Evolutionary conservation across 2,113 vertebrate genomes (phyloP), one percentile per base, ranked within the genome.

Genomic region (Camelus bactrianus): DNA sequence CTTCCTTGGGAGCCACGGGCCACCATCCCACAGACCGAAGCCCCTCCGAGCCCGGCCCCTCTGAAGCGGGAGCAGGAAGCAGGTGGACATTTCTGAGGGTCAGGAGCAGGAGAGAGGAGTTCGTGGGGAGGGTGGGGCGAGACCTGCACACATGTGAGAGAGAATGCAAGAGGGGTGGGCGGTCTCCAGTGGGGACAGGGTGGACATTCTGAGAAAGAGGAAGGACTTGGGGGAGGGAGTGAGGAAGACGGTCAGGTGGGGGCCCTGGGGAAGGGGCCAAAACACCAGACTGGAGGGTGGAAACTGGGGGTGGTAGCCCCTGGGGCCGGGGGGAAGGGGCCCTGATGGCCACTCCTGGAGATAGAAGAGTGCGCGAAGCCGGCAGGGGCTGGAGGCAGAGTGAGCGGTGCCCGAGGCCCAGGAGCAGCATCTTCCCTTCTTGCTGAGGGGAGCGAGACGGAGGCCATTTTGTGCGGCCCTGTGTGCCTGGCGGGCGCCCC

Each of bases 391-490:
- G 58, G 38, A 48, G 32, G 42, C 26, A 5, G 26, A 16, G 30
- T 10, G n/a, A 32, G 9, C 24, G 8, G 62, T 3, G 6, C 9
- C 32, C 19, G 4, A 42, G 38, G 75, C 38, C 28, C 9, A 6
- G 30, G 0, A 16, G 17, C n/a, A 24, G 19, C 6, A 5, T n/a
- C 15, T 32, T 28, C 10, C 32, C 20, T 48, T 3, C 30, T 46
- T 13, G 62, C 15, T 19, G 15, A 17, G 8, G 16, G n/a, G 52
- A 30, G 75, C 42, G 5, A 2, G 62, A 60, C 1, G n/a, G 70
- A 64, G 0, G 2, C 67, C 67, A 3, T 46, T 20, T 12, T 48
- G 17, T n/a, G 3, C 12, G 0, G 3, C 73, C 1, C 0, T 6
- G 30, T 3, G 56, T 65, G 28, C 46, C 64, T 3, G 2, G 38